A percentile compares a stretch with the other conserved stretches of the same genome.
Conservation (phyloP, 1,140 invertebrate species). For the Tetramorium alpestre region DNA sequence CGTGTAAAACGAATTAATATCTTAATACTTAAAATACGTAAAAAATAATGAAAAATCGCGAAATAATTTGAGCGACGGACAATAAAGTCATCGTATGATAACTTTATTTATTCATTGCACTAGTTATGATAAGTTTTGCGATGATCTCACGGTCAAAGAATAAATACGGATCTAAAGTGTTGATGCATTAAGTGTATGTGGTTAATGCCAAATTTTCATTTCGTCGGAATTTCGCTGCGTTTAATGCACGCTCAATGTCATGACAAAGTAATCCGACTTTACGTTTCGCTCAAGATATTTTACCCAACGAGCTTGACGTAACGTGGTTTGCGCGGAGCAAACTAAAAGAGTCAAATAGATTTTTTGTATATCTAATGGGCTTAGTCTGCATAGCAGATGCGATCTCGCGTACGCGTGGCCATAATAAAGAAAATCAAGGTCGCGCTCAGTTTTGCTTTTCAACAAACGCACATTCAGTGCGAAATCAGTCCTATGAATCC, state of each 20-base stretch:
- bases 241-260: background rate
- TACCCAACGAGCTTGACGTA: background rate
- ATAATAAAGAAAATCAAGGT: constrained; percentile 36
- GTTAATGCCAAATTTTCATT: constrained; percentile 39
- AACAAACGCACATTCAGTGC: background rate
- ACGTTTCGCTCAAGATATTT: background rate
- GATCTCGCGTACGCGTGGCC: constrained; percentile 22
- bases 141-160: constrained; percentile 38
- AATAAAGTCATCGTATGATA: background rate
- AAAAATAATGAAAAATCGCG: background rate
- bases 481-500: background rate
- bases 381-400: constrained; percentile 18
- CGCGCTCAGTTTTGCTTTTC: background rate
- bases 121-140: background rate
- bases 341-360: constrained; percentile 37
- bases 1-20: background rate
- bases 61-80: background rate
- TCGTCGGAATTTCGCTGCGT: background rate
- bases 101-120: background rate
- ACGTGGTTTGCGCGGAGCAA: constrained; percentile 7
- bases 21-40: background rate
- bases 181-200: constrained; percentile 21
- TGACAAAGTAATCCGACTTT: constrained; percentile 9
- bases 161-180: constrained; percentile 28
- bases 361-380: constrained; percentile 39